These are phyloP conservation scores for Euphydryas editha DNA, from an alignment of 2,888 invertebrate species.

Conservation along the genomic window DNA sequence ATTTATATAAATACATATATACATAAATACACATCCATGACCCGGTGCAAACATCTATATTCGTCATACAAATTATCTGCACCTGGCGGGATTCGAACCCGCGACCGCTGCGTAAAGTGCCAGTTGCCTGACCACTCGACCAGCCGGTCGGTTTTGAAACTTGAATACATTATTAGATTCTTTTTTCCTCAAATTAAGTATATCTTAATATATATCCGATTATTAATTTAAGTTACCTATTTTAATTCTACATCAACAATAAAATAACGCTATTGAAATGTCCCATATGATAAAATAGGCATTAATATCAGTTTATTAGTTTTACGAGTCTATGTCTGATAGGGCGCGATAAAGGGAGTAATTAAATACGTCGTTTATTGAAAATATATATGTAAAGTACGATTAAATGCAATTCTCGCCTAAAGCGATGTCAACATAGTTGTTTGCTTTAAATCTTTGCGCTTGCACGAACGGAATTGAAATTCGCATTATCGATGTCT, in stretches of 20 bases:
- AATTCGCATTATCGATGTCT: slow-evolving; percentile 3
- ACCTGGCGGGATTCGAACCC: no score
- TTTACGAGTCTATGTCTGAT: slow-evolving; percentile 21
- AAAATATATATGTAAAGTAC: slow-evolving; percentile 18
- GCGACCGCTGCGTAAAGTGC: no score
- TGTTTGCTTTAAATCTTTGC: slow-evolving; percentile 29
- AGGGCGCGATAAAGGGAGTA: slow-evolving; percentile 30
- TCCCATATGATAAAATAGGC: slow-evolving; percentile 9
- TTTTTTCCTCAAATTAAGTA: no score
- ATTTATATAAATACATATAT: no score
- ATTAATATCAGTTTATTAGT: slow-evolving; percentile 33
- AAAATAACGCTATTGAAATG: not conserved
- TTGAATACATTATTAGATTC: no score
- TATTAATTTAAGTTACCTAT: no score
- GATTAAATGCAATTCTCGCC: slow-evolving; percentile 11
- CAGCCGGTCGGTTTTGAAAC: no score
- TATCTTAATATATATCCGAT: no score
- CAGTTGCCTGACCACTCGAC: no score
- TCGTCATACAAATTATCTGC: no score
- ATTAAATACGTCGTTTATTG: slow-evolving; percentile 34
- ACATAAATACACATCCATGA: no score
- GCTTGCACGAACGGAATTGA: slow-evolving; percentile 26
- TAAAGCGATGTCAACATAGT: slow-evolving; percentile 15
- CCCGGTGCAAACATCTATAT: no score
- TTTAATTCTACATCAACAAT: slow-evolving; percentile 1